Evolutionary conservation across 1,140 invertebrate genomes (phyloP), one percentile per base, ranked within the genome.

Genomic region (Drosophila pruinosa): DNA sequence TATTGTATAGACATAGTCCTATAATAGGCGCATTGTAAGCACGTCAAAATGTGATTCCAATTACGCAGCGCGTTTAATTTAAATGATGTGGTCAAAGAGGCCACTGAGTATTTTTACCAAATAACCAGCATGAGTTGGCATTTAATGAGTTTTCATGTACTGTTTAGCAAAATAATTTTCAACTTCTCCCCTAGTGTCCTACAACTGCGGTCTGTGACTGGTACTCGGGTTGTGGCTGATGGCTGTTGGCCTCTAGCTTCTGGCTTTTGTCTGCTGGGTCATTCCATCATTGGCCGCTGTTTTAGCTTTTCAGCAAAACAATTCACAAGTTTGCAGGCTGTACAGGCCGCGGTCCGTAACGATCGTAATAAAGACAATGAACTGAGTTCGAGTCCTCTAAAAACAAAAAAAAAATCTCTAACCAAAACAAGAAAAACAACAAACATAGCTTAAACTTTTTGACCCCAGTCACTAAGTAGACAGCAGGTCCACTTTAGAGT

Each of bases 321-420:
- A 82, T 88, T 88, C 74, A 65, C 78, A 82, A 88, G 75, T 88
- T 88, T 77, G 70, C 81, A 78, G 43, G 64, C 69, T 57, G 57
- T 52, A 22, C 21, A 54, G 52, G 31, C 70, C 70, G 43, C 57
- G 61, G 19, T 43, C 74, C 61, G 45, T 76, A 83, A 78, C 76
- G 71, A 78, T 78, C 38, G 61, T 72, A 73, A 78, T 88, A 72
- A 86, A 88, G 78, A 63, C 82, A 88, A 88, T 88, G 82, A 88
- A 75, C 75, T 77, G 62, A 47, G 36, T 58, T 63, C 26, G 22
- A 56, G 68, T 47, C 72, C 47, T 19, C 57, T 58, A 56, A 75
- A 70, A 78, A 75, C 50, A 75, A 47, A 65, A 34, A 17, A 54
- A 0, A 53, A 26, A 52, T 54, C 56, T n/a, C 38, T 22, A 31